Percentiles rank a stretch among this genome's conserved stretches.
Evolutionary conservation across 2,113 vertebrate species (phyloP).

Genomic region (Zapus hudsonius): DNA sequence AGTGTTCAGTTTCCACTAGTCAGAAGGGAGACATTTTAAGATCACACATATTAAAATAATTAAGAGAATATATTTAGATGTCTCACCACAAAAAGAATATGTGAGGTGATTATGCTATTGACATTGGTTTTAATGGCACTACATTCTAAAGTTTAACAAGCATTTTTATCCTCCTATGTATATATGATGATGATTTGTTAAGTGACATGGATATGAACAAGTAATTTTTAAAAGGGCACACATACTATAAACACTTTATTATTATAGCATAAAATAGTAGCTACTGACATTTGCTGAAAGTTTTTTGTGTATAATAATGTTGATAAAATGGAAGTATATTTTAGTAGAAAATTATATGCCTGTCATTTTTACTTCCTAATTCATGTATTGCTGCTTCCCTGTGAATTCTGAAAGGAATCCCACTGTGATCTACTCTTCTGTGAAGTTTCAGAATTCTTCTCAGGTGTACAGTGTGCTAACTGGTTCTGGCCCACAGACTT

Average conservation of each 20-base stretch:
- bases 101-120: not conserved
- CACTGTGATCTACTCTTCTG: too few relatives aligned
- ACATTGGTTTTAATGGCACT: not conserved
- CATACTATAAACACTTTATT: not conserved
- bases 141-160: not conserved
- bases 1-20: not conserved
- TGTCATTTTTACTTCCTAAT: too few relatives aligned
- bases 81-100: not conserved
- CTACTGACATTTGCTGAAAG: not conserved
- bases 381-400: too few relatives aligned
- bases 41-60: not conserved
- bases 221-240: not conserved
- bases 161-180: not conserved
- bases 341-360: too few relatives aligned
- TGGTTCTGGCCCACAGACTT: not conserved
- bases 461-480: not conserved
- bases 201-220: not conserved
- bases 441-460: too few relatives aligned
- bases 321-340: not conserved
- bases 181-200: not conserved
- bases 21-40: not conserved
- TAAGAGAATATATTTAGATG: not conserved
- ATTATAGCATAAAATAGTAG: not conserved
- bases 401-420: too few relatives aligned
- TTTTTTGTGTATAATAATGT: not conserved